Conservation (phyloP, 2,888 invertebrate genomes). For the Philonicus albiceps region DNA sequence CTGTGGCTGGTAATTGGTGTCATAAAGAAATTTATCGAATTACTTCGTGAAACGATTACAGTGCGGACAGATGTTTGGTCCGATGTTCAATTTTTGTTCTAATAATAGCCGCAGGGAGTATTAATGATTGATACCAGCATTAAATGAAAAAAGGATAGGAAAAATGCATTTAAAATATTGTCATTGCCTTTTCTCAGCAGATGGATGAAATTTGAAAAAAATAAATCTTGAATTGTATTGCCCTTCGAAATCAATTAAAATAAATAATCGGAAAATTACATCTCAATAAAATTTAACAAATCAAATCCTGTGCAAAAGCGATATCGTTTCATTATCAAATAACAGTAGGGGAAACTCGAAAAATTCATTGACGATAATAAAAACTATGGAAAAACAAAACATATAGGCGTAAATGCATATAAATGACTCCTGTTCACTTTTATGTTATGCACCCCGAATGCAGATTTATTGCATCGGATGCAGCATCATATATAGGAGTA, state of each 20-base stretch:
- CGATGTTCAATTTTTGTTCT: neutral
- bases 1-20: neutral
- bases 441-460: neutral
- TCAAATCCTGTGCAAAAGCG: neutral
- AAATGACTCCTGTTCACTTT: conserved; percentile 10
- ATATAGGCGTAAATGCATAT: conserved; percentile 4
- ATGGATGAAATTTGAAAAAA: neutral
- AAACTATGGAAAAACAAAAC: neutral
- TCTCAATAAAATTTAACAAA: neutral
- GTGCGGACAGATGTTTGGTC: neutral
- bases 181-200: neutral
- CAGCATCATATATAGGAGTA: neutral
- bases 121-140: neutral
- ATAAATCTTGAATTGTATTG: neutral
- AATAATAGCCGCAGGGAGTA: neutral
- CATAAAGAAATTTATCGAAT: neutral
- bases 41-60: neutral
- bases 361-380: neutral
- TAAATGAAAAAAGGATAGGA: neutral
- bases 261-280: neutral
- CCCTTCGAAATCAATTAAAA: neutral
- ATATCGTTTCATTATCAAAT: neutral
- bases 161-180: neutral
- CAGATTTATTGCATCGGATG: conserved; percentile 12
- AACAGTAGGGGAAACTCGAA: neutral